These are phyloP conservation scores for Salminus brasiliensis DNA, from an alignment of 2,113 vertebrate species.

Conservation along the genomic window DNA sequence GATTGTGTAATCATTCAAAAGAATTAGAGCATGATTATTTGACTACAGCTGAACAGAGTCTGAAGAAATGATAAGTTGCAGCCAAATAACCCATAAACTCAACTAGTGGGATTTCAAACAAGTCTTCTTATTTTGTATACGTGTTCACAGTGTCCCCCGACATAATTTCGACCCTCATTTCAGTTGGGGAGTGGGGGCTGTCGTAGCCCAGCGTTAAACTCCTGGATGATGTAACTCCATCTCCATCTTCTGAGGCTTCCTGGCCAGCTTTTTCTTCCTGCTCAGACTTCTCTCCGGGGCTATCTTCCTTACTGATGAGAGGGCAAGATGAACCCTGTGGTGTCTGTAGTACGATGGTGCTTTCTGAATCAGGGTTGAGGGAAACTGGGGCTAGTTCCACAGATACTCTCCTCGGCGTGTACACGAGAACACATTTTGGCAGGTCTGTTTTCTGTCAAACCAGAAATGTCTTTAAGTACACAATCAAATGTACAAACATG, in stretches of 20 bases:
- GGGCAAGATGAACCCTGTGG: background rate
- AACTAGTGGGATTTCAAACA: no score
- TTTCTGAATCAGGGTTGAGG: background rate
- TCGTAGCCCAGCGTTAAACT: background rate
- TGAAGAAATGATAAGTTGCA: no score
- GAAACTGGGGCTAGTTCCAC: background rate
- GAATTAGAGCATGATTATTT: no score
- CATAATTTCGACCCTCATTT: no score
- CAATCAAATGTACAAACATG: background rate
- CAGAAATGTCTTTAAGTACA: background rate
- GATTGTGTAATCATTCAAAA: no score
- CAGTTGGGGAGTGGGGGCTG: background rate
- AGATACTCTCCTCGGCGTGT: no score
- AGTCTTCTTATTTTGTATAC: background rate
- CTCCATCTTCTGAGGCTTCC: background rate
- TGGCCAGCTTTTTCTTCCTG: background rate
- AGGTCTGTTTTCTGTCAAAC: background rate
- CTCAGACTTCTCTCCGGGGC: background rate
- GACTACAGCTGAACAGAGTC: no score
- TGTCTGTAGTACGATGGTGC: background rate
- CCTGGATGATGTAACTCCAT: background rate
- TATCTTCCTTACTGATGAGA: background rate
- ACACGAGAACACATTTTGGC: no score
- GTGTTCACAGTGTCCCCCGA: background rate
- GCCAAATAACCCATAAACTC: no score